Evolutionary conservation across 2,113 vertebrate genomes (phyloP).

Genomic region (Puma concolor): DNA sequence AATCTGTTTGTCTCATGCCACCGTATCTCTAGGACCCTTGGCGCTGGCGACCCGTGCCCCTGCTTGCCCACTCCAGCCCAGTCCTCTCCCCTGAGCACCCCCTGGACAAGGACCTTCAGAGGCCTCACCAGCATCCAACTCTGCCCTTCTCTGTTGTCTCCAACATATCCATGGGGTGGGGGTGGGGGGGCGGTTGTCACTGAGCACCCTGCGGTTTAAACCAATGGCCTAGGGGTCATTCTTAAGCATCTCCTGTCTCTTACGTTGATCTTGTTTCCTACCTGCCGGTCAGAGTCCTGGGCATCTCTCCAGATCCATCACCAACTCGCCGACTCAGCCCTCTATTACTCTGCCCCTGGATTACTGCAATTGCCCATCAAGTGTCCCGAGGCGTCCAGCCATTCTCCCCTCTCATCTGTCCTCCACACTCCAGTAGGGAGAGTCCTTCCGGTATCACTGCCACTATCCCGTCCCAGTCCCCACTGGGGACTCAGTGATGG

Average conservation of each 20-base stretch:
- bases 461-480: fast-evolving
- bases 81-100: neutral
- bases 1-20: fast-evolving
- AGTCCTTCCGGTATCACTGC: fast-evolving
- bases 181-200: too few relatives aligned
- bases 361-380: neutral
- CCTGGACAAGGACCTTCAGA: neutral
- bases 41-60: neutral
- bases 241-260: neutral
- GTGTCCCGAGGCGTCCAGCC: too few relatives aligned
- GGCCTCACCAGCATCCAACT: neutral
- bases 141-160: neutral
- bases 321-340: neutral
- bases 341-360: neutral
- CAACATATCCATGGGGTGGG: neutral
- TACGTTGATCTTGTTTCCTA: neutral
- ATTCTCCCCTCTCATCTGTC: neutral
- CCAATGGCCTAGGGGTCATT: neutral
- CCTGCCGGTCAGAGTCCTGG: neutral
- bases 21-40: neutral
- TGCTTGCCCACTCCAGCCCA: neutral
- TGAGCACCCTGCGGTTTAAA: neutral
- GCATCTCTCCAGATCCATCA: neutral
- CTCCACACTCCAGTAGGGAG: too few relatives aligned
- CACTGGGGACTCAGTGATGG: neutral